Base-by-base conservation (phyloP, 37 sponge, comb jelly and placozoan genomes). In the Eunapius fragilis region DNA sequence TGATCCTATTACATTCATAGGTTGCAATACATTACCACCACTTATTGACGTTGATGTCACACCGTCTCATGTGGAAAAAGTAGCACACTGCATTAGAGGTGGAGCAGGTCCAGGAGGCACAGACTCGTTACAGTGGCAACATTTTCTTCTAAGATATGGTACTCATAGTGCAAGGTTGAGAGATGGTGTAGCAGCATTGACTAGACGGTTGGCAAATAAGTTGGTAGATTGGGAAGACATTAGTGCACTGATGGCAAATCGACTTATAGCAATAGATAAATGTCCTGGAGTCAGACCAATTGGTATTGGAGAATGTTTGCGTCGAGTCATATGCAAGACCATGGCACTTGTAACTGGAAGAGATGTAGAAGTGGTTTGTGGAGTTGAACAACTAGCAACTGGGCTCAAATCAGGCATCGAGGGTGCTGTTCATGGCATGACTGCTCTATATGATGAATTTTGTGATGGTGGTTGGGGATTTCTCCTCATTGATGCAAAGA, bases 371-470 rank as follows among this genome's bases (percentile, higher is more conserved):
- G 80, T 71, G 33, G 25, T 73, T 14, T 86, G 87, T 80, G 80
- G 80, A 32, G 41, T 32, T 48, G 33, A 79, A 49, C 72, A 79
- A 31, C 70, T 79, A 31, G 67, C 49, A 31, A 37, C 73, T 26
- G 87, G 86, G 31, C 26, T 74, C 12, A 80, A 67, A 69, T 48
- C 82, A 4, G 88, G 88, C 37, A 87, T 87, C n/a, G 79, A 86
- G 33, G 86, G 80, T 24, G 86, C 86, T 35, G 80, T 86, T 17
- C 86, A 86, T 70, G 72, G 75, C 48, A 80, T 80, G 75, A 76
- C 25, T 23, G 88, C 72, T 13, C 68, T 87, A 27, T 87, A 72
- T 87, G 88, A 80, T 25, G 88, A 80, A 38, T 70, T 70, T 25
- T 27, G 19, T 24, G 79, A 47, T 13, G 41, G 73, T 35, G 72